Evolutionary conservation across 2,113 vertebrate species (phyloP), one percentile per base, ranked within the genome.

Genomic region (Zapornia atra): DNA sequence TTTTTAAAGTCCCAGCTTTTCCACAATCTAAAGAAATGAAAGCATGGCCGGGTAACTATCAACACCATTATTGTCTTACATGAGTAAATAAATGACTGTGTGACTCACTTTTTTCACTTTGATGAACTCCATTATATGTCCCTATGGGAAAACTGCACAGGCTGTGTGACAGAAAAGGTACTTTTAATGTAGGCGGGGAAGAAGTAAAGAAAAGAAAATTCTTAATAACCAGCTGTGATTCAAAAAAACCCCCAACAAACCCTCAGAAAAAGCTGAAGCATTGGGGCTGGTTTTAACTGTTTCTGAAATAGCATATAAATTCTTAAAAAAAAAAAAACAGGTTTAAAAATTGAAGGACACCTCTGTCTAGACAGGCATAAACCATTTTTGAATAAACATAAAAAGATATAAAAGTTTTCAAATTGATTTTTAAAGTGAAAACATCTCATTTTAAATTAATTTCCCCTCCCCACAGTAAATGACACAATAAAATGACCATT

Each of bases 41-140:
- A 95, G 50, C 0, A 0, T 60, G 76, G 66, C 90, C 11, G 19
- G 69, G 65, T 88, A 96, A 81, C 90, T 75, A 86, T 36, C 42
- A 92, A 93, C 75, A 96, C 46, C 73, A 78, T 90, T 96, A 94
- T 82, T 94, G 63, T 73, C 86, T 96, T 86, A 88, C 80, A 75
- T n/a, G 89, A 96, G 93, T 97, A 97, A 97, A 97, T 91, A 97
- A 96, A 92, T 48, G 71, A 73, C 57, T 72, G 28, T 34, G 53
- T 82, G 79, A 92, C 51, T 96, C 90, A 92, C n/a, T 95, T 83
- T 81, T 76, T 79, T 85, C 72, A 89, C 54, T 92, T 77, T 86
- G 61, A 94, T 86, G 54, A 96, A 93, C 84, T 78, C 78, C 82
- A 87, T 96, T 97, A 82, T 48, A 92, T 36, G 28, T 90, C 79